phyloP scores from a whole-genome alignment of 2,797 vertebrate genomes.

The Selene dorsalis region DNA sequence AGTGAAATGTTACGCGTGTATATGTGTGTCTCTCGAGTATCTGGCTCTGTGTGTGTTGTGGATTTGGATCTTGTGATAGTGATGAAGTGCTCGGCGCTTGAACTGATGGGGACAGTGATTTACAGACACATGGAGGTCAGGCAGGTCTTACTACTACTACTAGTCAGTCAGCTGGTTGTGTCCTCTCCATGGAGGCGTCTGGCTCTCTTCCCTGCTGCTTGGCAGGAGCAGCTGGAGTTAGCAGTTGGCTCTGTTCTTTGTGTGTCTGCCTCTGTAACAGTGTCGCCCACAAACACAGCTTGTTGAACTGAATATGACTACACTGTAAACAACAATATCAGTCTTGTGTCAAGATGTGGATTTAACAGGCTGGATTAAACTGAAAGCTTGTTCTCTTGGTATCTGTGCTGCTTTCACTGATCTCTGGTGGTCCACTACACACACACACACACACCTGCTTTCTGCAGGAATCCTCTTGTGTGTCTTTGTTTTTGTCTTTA shows the following conservation, averaged over 20 bases:
- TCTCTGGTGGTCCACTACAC: neutral
- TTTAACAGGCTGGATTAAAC: neutral
- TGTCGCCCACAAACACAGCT: slow-evolving; percentile 24
- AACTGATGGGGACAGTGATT: slow-evolving; percentile 9
- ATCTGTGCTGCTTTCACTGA: neutral
- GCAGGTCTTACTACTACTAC: slow-evolving; percentile 27
- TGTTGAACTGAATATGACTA: neutral
- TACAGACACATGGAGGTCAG: neutral
- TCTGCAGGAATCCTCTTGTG: neutral
- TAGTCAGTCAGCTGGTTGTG: slow-evolving; percentile 28
- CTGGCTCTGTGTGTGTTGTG: slow-evolving; percentile 13
- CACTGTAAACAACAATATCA: neutral
- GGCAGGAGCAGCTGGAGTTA: slow-evolving; percentile 31
- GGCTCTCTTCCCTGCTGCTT: slow-evolving; percentile 27
- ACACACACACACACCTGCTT: neutral
- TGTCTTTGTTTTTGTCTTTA: neutral
- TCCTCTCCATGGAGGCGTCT: slow-evolving; percentile 19
- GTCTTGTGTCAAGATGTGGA: slow-evolving; percentile 4
- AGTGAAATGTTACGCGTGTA: neutral
- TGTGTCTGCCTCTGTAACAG: slow-evolving; percentile 5
- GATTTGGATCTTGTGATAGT: neutral
- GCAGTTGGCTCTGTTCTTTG: slow-evolving; percentile 41
- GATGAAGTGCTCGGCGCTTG: neutral
- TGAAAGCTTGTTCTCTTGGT: neutral
- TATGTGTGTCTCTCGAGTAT: slow-evolving; percentile 10